Percentiles rank a stretch among this genome's conserved stretches.
Conservation (phyloP, 2,797 vertebrate species). For the Morus bassanus region DNA sequence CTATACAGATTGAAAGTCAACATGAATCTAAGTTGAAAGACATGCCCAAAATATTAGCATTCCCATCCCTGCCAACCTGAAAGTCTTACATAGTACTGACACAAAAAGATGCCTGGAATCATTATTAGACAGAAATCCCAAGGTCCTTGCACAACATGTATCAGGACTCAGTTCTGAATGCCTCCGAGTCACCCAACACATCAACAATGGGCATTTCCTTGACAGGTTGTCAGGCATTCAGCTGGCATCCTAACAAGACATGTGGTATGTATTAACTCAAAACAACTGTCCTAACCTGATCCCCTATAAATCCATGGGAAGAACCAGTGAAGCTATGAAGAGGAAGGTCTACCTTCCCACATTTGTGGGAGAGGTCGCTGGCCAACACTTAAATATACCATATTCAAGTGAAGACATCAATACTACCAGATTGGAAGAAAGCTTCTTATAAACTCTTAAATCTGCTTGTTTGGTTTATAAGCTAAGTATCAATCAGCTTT, state of each 20-base stretch:
- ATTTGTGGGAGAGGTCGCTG: fast-evolving
- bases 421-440: not conserved
- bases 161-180: not conserved
- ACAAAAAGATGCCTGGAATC: not conserved
- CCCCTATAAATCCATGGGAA: not conserved
- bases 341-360: not conserved
- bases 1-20: not conserved
- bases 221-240: not conserved
- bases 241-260: not conserved
- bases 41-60: not conserved
- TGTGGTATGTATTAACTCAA: not conserved
- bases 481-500: not conserved
- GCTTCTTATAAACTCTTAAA: not conserved
- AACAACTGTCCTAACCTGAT: not conserved
- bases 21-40: not conserved
- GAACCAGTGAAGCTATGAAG: not conserved
- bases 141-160: not conserved
- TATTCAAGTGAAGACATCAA: not conserved
- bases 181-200: not conserved
- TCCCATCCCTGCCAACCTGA: not conserved
- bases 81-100: not conserved
- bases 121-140: not conserved
- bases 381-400: not conserved
- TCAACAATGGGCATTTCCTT: not conserved
- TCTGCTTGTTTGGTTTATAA: not conserved